Base-by-base conservation (phyloP, 2,888 invertebrate genomes). In the Onthophagus sagittarius region DNA sequence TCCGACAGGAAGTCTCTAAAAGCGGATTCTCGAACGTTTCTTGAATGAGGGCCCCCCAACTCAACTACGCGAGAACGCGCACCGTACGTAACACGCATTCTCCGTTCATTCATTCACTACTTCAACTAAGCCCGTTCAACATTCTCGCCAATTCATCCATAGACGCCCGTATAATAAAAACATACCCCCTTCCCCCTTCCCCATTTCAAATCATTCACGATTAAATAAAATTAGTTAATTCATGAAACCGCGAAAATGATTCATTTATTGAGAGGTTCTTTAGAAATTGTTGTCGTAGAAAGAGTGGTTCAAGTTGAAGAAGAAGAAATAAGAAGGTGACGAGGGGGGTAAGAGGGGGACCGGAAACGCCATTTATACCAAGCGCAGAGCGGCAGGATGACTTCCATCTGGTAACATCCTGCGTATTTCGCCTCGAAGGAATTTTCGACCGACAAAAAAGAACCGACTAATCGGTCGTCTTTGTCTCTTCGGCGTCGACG, bases 331-430 rank as follows among this genome's bases (percentile, higher is more conserved):
- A 64, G 15, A 15, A 64, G n/a, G 14, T 14, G 62, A 62, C 2
- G 23, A 64, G 64, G 13, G 13, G 64, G 64, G 9, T 11, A 9
- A 15, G 15, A 13, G 13, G 23, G 13, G 23, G 83, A 84, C 85
- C 86, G 87, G 86, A 87, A 84, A 87, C 88, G 88, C 87, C 86
- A 87, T 88, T 89, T 89, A 89, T 80, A 81, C 80, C 67, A 67
- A 23, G 39, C 39, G 39, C 39, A 53, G 39, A 53, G 67, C 80
- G 81, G 80, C 83, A 83, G 83, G 84, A 84, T 83, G 84, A 83
- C 83, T 84, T 84, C 83, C 84, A 84, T 84, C 83, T 84, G 83
- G 82, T 80, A 81, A 83, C 83, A 84, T 84, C 83, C 84, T 83
- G 67, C 67, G 67, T 82, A 83, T 83, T 83, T 82, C 80, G 80